A percentile compares a stretch with the other conserved stretches of the same genome.
Evolutionary conservation across 2,888 invertebrate species (phyloP).

Genomic region (Dione vanillae): DNA sequence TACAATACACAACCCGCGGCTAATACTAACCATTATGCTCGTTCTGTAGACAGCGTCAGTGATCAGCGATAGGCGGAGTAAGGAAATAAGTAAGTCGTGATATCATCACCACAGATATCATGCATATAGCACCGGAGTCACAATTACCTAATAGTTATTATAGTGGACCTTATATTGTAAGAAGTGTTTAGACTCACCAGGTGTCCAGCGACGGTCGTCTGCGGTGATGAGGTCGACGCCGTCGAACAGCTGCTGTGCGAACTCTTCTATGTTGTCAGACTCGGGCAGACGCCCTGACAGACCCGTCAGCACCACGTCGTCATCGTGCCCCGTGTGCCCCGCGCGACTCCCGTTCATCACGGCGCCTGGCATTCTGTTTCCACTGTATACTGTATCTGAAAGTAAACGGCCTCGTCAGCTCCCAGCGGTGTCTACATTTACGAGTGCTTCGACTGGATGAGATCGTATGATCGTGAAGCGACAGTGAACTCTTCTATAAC

Average conservation of each 20-base stretch:
- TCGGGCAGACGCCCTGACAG: conserved; percentile 96
- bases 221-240: conserved; percentile 97
- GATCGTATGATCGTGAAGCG: not conserved
- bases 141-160: no score
- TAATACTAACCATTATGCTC: conserved; percentile 3
- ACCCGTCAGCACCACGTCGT: conserved; percentile 92
- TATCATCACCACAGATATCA: not conserved
- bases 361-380: conserved; percentile 67
- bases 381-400: conserved; percentile 55
- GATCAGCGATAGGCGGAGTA: not conserved
- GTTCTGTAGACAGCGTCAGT: not conserved
- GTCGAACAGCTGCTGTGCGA: conserved; percentile 94
- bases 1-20: conserved; percentile 31
- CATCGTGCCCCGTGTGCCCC: conserved; percentile 60
- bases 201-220: conserved; percentile 94
- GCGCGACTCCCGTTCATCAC: conserved; percentile 63
- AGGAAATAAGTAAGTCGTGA: not conserved
- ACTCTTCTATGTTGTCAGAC: conserved; percentile 95
- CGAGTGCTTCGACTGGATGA: no score
- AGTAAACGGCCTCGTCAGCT: conserved; percentile 50
- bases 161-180: not conserved
- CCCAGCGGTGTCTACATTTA: conserved; percentile 45
- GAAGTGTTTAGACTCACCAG: conserved; percentile 68
- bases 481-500: not conserved
- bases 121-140: not conserved